These are phyloP conservation scores for Danio jaintianensis DNA, from an alignment of 2,797 vertebrate species.

Conservation along the genomic window DNA sequence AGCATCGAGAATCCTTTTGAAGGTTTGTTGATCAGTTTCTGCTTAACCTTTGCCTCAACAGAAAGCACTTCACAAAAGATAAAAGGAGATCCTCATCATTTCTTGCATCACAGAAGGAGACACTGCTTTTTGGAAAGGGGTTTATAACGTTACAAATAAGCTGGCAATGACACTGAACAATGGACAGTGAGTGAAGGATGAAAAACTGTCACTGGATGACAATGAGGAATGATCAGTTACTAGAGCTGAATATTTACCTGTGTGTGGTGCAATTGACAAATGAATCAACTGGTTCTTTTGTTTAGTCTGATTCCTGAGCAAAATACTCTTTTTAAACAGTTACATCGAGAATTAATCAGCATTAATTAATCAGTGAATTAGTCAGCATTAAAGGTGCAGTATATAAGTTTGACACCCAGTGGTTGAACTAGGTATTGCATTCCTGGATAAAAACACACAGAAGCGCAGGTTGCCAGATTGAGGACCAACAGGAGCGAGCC, in stretches of 20 bases:
- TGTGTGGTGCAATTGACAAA: not conserved
- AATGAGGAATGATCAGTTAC: not conserved
- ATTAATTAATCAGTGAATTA: no score
- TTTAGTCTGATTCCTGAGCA: no score
- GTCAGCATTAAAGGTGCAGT: no score
- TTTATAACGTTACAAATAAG: slow-evolving; percentile 10
- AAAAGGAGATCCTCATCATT: slow-evolving; percentile 64
- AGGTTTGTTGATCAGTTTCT: slow-evolving; percentile 63
- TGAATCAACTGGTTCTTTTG: no score
- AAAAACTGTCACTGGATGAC: not conserved
- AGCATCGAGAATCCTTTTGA: slow-evolving; percentile 70
- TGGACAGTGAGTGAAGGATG: not conserved
- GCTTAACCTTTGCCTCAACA: slow-evolving; percentile 62
- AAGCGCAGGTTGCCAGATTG: no score
- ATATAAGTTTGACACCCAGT: no score
- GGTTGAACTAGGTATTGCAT: no score
- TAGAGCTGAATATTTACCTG: not conserved
- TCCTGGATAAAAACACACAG: no score
- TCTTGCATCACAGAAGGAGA: slow-evolving; percentile 37
- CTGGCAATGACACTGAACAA: not conserved
- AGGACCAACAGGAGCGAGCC: no score
- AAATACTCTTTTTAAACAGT: not conserved
- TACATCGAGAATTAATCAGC: no score
- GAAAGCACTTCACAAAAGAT: slow-evolving; percentile 61
- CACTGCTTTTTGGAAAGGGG: slow-evolving; percentile 6